A percentile compares a stretch with the other conserved stretches of the same genome.
Conservation (phyloP, 2,797 vertebrate genomes). For the Poecilia gillii region DNA sequence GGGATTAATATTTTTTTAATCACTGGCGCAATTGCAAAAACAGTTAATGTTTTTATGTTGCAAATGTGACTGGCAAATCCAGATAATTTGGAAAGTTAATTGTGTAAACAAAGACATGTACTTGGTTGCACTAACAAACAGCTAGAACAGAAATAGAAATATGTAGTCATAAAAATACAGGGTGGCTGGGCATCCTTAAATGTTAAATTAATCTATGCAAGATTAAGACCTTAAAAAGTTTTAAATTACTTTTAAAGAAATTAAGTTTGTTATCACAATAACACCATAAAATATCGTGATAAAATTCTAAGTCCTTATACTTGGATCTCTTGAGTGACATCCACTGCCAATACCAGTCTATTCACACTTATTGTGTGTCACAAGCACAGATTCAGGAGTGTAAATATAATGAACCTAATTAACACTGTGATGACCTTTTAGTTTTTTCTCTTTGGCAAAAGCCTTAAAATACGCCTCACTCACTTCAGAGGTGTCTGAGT, state of each 20-base stretch:
- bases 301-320: no score
- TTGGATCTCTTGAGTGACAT: no score
- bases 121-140: not conserved
- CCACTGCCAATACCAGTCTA: not conserved
- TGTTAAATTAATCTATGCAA: no score
- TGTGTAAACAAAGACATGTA: constrained; percentile 1
- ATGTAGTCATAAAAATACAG: not conserved
- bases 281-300: no score
- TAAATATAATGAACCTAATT: not conserved
- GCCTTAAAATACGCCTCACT: not conserved
- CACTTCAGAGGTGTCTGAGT: not conserved
- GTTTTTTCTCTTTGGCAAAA: not conserved
- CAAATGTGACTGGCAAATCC: not conserved
- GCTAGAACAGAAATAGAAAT: not conserved
- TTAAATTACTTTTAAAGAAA: no score
- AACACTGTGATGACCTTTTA: not conserved
- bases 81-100: not conserved
- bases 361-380: not conserved
- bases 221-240: no score
- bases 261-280: no score
- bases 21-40: not conserved
- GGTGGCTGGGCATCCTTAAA: not conserved
- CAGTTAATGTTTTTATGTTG: not conserved
- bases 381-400: not conserved
- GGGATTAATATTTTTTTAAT: not conserved